These are phyloP conservation scores for Capromys pilorides DNA, from an alignment of 2,797 vertebrate genomes.

Conservation along the genomic window DNA sequence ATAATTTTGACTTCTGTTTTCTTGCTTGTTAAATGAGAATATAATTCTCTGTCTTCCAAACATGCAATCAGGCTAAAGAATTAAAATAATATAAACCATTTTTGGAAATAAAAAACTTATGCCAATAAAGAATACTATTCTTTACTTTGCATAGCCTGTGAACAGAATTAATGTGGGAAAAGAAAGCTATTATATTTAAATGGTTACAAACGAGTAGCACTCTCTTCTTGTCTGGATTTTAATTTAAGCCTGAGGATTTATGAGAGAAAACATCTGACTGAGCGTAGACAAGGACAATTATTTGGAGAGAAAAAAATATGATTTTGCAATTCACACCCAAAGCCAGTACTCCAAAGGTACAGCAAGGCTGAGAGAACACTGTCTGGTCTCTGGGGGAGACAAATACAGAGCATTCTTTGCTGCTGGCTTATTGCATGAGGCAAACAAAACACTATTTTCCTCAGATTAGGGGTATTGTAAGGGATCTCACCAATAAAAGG, in stretches of 20 bases:
- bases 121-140: background rate
- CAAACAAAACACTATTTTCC: conserved; percentile 28
- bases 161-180: conserved; percentile 19
- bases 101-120: conserved; percentile 20
- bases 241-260: conserved; percentile 68
- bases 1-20: conserved; percentile 1
- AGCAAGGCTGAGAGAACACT: background rate
- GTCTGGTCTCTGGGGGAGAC: background rate
- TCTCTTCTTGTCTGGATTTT: conserved; percentile 72
- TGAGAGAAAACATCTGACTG: conserved; percentile 52
- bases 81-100: background rate
- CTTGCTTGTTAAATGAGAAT: conserved; percentile 12
- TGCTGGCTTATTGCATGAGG: background rate
- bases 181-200: conserved; percentile 72
- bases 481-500: background rate
- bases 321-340: conserved; percentile 62
- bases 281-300: conserved; percentile 52
- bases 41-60: conserved; percentile 35
- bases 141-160: background rate
- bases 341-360: background rate
- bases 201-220: conserved; percentile 67
- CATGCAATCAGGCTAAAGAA: background rate
- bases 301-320: conserved; percentile 63
- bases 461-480: background rate
- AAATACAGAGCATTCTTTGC: background rate